These are phyloP conservation scores for Brenthis daphne DNA, from an alignment of 2,888 invertebrate species.

Conservation along the genomic window DNA sequence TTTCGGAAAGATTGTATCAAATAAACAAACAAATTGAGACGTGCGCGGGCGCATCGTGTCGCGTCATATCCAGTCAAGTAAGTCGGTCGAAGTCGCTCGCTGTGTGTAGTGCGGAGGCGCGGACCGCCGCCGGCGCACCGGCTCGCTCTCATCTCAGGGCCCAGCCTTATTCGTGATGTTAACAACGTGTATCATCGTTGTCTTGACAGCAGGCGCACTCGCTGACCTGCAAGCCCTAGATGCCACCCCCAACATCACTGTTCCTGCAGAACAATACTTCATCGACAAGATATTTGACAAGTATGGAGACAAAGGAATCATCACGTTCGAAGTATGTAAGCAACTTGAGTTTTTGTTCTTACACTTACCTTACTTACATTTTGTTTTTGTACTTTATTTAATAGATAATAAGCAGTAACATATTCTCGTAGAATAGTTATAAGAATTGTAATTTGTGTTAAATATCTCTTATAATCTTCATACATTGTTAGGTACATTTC, in stretches of 20 bases:
- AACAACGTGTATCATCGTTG: slow-evolving; percentile 61
- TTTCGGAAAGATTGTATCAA: slow-evolving; percentile 54
- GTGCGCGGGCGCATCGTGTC: slow-evolving; percentile 54
- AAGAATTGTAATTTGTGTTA: background rate
- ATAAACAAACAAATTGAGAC: slow-evolving; percentile 68
- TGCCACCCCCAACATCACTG: slow-evolving; percentile 53
- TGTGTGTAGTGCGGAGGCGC: slow-evolving; percentile 63
- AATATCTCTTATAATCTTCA: background rate
- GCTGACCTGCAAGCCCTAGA: slow-evolving; percentile 35
- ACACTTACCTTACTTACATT: too few species aligned
- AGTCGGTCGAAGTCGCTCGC: slow-evolving; percentile 56
- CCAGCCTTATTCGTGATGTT: slow-evolving; percentile 62
- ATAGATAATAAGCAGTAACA: too few species aligned
- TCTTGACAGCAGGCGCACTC: slow-evolving; percentile 54
- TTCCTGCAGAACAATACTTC: slow-evolving; percentile 73
- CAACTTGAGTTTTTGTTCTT: background rate
- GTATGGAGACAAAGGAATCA: slow-evolving; percentile 80
- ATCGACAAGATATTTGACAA: slow-evolving; percentile 81
- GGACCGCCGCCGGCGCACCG: slow-evolving; percentile 49
- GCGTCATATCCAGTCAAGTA: slow-evolving; percentile 58
- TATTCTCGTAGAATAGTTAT: too few species aligned
- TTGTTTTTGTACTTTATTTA: too few species aligned
- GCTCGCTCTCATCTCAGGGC: slow-evolving; percentile 56
- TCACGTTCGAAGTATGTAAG: slow-evolving; percentile 79
- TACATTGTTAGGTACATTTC: background rate